A percentile compares a stretch with the other conserved stretches of the same genome.
phyloP scores from a whole-genome alignment of 2,888 invertebrate species.

The Dicranocentrus wangi region DNA sequence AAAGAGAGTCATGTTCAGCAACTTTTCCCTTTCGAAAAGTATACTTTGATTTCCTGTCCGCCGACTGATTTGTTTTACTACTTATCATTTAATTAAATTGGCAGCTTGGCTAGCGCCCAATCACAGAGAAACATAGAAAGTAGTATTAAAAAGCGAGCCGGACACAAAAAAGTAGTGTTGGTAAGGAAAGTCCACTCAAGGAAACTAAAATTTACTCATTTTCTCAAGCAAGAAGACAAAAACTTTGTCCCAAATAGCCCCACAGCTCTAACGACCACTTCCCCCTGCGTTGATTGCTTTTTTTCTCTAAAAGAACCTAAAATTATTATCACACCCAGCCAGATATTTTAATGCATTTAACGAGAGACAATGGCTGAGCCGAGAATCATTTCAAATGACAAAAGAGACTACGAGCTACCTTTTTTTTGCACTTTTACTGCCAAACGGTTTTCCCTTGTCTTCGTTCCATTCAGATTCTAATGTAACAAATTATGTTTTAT shows the following conservation, averaged over 20 bases:
- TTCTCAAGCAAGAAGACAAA: neutral
- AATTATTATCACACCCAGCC: too few species aligned
- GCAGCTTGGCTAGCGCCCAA: conserved; percentile 62
- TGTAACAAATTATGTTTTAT: neutral
- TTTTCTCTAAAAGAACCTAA: neutral
- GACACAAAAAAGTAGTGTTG: conserved; percentile 11
- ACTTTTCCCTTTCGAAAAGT: conserved; percentile 5
- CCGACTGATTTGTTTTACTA: neutral
- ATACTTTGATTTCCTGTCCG: conserved; percentile 37
- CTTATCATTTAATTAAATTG: conserved; percentile 61
- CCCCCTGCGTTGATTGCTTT: neutral
- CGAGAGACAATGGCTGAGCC: neutral
- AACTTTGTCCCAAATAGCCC: neutral
- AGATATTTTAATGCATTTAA: conserved; percentile 3
- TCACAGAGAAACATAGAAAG: conserved; percentile 44
- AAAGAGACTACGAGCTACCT: too few species aligned
- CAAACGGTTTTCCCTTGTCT: neutral
- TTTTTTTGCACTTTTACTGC: too few species aligned
- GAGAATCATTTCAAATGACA: too few species aligned
- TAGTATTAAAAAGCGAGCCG: neutral
- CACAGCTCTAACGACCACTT: neutral
- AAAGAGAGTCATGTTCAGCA: neutral
- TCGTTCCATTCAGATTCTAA: neutral
- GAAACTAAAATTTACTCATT: neutral
- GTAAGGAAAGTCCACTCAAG: neutral